A percentile compares a stretch with the other conserved stretches of the same genome.
Conservation (phyloP, 2,888 invertebrate genomes). For the Ephialtes manifestator region DNA sequence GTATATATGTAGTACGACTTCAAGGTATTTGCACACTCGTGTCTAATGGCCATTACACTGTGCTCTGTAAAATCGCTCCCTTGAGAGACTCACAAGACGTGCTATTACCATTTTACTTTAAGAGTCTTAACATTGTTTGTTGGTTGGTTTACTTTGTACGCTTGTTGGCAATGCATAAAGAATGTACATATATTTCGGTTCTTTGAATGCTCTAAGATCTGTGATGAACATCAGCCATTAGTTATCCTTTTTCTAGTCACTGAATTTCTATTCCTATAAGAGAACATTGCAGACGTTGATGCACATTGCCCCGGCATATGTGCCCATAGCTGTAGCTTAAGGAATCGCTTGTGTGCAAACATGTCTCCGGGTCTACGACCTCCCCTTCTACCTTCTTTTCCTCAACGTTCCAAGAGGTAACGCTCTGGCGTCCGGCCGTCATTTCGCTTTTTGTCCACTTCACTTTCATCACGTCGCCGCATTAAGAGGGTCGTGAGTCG, state of each 20-base stretch:
- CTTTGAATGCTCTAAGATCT: neutral
- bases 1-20: conserved; percentile 8
- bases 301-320: neutral
- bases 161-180: conserved; percentile 21
- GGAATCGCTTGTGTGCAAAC: conserved; percentile 11
- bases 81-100: neutral
- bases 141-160: conserved; percentile 36
- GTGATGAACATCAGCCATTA: neutral
- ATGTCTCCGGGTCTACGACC: conserved; percentile 38
- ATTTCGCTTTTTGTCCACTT: conserved; percentile 38
- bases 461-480: conserved; percentile 43
- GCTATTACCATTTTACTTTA: conserved; percentile 7
- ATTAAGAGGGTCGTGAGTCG: conserved; percentile 23
- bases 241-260: conserved; percentile 2
- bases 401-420: neutral
- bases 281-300: neutral
- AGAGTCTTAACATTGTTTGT: conserved; percentile 26
- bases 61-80: conserved; percentile 41
- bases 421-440: conserved; percentile 31
- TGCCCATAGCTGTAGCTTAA: neutral
- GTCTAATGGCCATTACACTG: conserved; percentile 49
- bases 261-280: neutral
- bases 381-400: conserved; percentile 6
- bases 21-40: conserved; percentile 42
- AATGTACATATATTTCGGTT: neutral